Base-by-base conservation (phyloP, 2,797 vertebrate genomes). In the Malurus leucopterus region DNA sequence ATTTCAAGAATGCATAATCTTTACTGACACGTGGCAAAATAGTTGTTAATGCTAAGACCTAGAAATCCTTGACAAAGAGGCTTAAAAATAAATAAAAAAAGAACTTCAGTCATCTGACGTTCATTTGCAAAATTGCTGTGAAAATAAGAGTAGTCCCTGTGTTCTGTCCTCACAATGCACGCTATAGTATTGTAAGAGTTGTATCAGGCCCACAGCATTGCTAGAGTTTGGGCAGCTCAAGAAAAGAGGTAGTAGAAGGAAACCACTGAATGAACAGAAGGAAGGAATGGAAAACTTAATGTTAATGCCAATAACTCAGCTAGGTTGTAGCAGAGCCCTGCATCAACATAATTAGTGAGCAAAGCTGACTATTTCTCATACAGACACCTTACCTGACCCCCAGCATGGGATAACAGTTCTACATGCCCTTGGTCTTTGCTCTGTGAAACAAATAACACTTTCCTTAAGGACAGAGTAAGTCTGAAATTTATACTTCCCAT, bases 41-140 rank as follows among this genome's bases (percentile, higher is more conserved):
- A 86, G 62, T n/a, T 83, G 54, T 59, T 90, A 65, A 55, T 38
- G 34, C 72, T 90, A 89, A 92, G 70, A 86, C 65, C 34, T 51
- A 59, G 24, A 95, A 95, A 92, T 75, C 69, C 72, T 86, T 74
- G 69, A 62, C 84, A 93, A 90, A 93, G 92, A 92, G 55, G 88
- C 78, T 95, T 94, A 69, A 88, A 92, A 95, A 84, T n/a, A 95
- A 91, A 91, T 72, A 65, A 90, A 88, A 68, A 92, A 78, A 87
- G 36, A 84, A 80, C 65, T 46, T 78, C 10, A 67, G 77, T 95
- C 86, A 88, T 84, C 80, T 93, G 91, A 95, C 13, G 1, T 43
- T 74, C 68, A 84, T 92, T 91, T 94, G 32, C 46, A 88, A 82
- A 88, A 88, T 13, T 86, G 50, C 20, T 84, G 50, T n/a, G 47